Base-by-base conservation (phyloP, 53 echinoderm and acorn worm species). In the Antedon mediterranea region DNA sequence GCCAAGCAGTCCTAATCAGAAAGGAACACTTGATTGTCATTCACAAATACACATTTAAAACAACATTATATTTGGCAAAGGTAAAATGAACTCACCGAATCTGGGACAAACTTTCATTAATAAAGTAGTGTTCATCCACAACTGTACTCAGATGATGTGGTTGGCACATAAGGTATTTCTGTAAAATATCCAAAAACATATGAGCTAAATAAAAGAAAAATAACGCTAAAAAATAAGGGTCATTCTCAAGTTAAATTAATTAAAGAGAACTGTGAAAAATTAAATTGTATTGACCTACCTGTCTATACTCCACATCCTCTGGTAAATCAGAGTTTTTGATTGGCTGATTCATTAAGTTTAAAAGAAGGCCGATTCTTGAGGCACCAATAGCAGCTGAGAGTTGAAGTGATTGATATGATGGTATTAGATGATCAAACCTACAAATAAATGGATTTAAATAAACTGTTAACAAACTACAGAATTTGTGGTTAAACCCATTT, bases 101-200 rank as follows among this genome's bases (percentile, higher is more conserved):
- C 79, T 94, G 94, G 7, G 94, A 86, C 30, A 94, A 80, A 85
- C 90, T 87, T 74, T 87, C 77, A 73, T 94, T 94, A 31, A 91
- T 88, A 76, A 83, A 94, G 32, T 87, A 94, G 81, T 89, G 88
- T 57, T 94, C 94, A 73, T 94, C 94, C n/a, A 94, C 94, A 74
- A 83, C 77, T 43, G 82, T 85, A 75, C 88, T 89, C 27, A 91
- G 81, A 73, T 94, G 94, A 6, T 87, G 85, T 31, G 90, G 90
- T 43, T 85, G 83, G 75, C 94, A 94, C 81, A 91, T 86, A 26
- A 94, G 79, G 77, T 94, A 89, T 89, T 94, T 94, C 93, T 93
- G 84, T 28, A 75, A 43, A 43, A 78, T 23, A 27, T 34, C 43
- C 27, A 78, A 43, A 57, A n/a, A n/a, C n/a, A n/a, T n/a, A n/a